These are phyloP conservation scores for Apus apus DNA, from an alignment of 2,113 vertebrate genomes.

Conservation along the genomic window DNA sequence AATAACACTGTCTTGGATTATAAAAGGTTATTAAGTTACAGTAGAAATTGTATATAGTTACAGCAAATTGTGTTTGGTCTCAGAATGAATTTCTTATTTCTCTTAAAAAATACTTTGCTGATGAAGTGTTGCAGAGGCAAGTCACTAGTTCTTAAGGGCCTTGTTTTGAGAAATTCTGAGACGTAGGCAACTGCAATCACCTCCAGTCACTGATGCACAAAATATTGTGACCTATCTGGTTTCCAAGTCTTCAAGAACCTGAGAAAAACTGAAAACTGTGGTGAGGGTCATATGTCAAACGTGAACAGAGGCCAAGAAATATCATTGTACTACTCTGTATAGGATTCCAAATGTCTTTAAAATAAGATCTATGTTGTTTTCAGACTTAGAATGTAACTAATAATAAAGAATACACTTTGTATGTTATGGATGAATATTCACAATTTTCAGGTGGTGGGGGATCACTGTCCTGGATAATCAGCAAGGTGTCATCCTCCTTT, in stretches of 20 bases:
- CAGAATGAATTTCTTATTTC: neutral
- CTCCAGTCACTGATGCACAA: fast-evolving
- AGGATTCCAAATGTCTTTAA: neutral
- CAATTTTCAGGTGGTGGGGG: neutral
- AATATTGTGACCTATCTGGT: neutral
- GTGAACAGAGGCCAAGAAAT: neutral
- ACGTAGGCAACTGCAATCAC: neutral
- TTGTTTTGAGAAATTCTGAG: neutral
- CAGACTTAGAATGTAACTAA: neutral
- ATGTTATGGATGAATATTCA: neutral
- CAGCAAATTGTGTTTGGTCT: neutral
- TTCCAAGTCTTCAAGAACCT: neutral
- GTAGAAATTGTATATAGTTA: neutral
- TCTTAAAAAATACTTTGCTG: neutral
- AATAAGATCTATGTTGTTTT: neutral
- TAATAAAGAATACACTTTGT: neutral
- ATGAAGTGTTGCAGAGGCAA: neutral
- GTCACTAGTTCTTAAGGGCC: neutral
- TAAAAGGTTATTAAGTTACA: neutral
- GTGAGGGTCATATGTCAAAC: neutral
- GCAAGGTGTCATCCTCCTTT: neutral
- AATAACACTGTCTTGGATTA: neutral
- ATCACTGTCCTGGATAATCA: neutral
- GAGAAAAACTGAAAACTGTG: neutral
- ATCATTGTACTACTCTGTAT: neutral